Evolutionary conservation across 2,888 invertebrate species (phyloP).

Genomic region (Parnassius glacialis): DNA sequence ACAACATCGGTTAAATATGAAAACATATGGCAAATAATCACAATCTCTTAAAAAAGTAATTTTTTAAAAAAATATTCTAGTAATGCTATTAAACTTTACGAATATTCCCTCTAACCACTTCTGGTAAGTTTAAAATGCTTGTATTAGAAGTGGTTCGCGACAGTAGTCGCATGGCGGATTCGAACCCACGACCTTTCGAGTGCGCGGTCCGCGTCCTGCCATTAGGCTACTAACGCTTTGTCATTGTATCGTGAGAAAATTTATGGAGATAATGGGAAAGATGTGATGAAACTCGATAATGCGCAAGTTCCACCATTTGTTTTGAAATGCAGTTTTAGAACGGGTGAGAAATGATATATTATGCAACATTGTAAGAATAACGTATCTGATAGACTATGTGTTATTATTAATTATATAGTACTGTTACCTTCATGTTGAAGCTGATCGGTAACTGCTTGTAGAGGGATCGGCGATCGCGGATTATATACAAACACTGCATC

Average conservation of each 20-base stretch:
- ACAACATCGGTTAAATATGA: background rate
- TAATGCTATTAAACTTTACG: too few species aligned
- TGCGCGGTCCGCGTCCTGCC: too few species aligned
- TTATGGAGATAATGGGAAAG: constrained; percentile 12
- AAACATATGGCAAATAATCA: background rate
- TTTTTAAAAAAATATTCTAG: too few species aligned
- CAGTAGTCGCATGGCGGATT: too few species aligned
- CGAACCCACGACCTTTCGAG: too few species aligned
- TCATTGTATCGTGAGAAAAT: constrained; percentile 18
- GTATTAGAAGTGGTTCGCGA: too few species aligned
- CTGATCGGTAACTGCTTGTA: constrained; percentile 69
- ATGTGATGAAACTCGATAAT: constrained; percentile 17
- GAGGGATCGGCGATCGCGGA: constrained; percentile 56
- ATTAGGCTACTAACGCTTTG: too few species aligned
- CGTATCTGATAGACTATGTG: too few species aligned
- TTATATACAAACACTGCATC: constrained; percentile 63
- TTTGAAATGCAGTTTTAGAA: constrained; percentile 4
- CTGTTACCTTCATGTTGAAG: constrained; percentile 75
- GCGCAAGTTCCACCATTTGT: constrained; percentile 8
- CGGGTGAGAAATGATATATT: background rate
- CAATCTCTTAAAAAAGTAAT: background rate
- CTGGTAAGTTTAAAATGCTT: too few species aligned
- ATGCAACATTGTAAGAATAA: background rate
- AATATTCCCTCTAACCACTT: too few species aligned
- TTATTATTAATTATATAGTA: constrained; percentile 3